Conservation (phyloP, 2,888 invertebrate species). For the Thyatira batis region DNA sequence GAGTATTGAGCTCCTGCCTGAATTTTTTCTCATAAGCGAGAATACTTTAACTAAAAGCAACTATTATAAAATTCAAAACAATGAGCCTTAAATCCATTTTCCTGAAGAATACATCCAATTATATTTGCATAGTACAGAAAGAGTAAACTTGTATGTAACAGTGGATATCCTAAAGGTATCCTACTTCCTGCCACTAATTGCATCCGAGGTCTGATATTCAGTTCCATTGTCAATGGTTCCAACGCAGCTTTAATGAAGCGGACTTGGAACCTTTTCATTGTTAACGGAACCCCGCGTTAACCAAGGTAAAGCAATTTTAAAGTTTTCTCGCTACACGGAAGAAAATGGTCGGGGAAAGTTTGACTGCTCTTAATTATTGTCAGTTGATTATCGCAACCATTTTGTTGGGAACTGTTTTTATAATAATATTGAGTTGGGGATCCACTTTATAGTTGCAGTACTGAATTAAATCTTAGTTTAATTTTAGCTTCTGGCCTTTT, state of each 20-base stretch:
- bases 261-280: conserved; percentile 66
- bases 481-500: background rate
- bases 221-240: conserved; percentile 58
- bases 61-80: no score
- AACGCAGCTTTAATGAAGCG: conserved; percentile 71
- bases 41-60: no score
- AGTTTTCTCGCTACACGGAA: conserved; percentile 54
- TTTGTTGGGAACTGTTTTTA: conserved; percentile 18
- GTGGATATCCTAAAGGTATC: conserved; percentile 16
- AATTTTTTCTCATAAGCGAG: no score
- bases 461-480: background rate
- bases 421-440: background rate
- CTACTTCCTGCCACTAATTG: conserved; percentile 55
- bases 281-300: conserved; percentile 48
- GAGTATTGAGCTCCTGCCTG: no score
- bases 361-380: conserved; percentile 62
- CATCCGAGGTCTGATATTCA: conserved; percentile 59
- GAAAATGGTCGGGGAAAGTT: conserved; percentile 56
- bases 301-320: conserved; percentile 64
- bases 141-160: background rate
- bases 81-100: no score
- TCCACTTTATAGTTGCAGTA: background rate
- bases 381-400: conserved; percentile 54
- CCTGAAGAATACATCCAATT: background rate
- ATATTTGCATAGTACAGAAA: background rate